A percentile compares a stretch with the other conserved stretches of the same genome.
Conservation (phyloP, 2,113 vertebrate genomes). For the Cyanoderma ruficeps region DNA sequence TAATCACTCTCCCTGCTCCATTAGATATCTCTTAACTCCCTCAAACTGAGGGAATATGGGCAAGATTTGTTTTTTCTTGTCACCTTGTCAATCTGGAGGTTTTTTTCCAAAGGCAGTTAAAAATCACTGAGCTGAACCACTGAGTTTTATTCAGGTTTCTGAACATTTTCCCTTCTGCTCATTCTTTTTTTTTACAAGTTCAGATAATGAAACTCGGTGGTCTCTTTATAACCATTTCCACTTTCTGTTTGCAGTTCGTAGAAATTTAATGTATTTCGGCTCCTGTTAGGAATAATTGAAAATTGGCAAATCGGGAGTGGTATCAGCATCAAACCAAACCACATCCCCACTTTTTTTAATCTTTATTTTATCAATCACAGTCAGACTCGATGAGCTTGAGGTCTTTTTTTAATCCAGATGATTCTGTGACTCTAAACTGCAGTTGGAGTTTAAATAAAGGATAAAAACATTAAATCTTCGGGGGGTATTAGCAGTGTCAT, state of each 20-base stretch:
- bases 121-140: not conserved
- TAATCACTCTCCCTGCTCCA: not conserved
- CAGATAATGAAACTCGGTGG: not conserved
- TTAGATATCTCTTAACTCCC: not conserved
- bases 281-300: not conserved
- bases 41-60: not conserved
- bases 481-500: not conserved
- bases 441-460: not conserved
- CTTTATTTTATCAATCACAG: not conserved
- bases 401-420: not conserved
- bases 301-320: not conserved
- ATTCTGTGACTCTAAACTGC: not conserved
- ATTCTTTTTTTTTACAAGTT: not conserved
- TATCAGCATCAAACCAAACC: not conserved
- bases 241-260: not conserved
- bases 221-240: not conserved
- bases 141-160: not conserved
- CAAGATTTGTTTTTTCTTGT: constrained; percentile 26
- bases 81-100: constrained; percentile 2
- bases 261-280: not conserved
- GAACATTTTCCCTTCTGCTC: not conserved
- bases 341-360: not conserved
- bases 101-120: not conserved
- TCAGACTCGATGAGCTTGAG: not conserved
- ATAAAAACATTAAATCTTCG: not conserved